Evolutionary conservation across 2,888 invertebrate species (phyloP).

Genomic region (Arrhopalites spinosus): DNA sequence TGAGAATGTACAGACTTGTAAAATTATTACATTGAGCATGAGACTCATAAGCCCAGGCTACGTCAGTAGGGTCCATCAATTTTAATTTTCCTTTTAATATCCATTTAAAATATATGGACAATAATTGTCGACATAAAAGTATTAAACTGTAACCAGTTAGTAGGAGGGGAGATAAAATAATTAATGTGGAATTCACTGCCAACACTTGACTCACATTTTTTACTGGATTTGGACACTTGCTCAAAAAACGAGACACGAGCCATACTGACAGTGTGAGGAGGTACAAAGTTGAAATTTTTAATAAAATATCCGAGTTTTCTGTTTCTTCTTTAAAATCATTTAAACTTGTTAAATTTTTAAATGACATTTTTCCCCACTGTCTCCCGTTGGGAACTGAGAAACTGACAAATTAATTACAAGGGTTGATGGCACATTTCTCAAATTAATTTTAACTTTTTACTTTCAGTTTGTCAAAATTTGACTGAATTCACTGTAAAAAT

Average conservation of each 20-base stretch:
- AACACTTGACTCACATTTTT: neutral
- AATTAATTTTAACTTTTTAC: no score
- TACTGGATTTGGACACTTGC: neutral
- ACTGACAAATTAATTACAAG: no score
- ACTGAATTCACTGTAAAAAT: no score
- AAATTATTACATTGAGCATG: constrained; percentile 49
- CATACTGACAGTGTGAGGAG: neutral
- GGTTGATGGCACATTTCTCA: no score
- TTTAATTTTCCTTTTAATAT: neutral
- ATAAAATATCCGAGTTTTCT: no score
- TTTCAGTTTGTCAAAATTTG: no score
- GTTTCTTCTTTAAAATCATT: no score
- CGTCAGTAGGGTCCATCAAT: constrained; percentile 36
- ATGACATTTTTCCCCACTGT: no score
- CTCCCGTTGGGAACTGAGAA: no score
- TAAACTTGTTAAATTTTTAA: no score
- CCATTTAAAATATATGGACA: neutral
- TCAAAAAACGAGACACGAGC: neutral
- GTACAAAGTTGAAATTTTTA: neutral
- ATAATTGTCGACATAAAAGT: neutral
- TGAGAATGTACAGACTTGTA: constrained; percentile 49
- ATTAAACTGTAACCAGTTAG: neutral
- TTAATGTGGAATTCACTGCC: neutral
- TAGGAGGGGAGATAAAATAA: neutral
- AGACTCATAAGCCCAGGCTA: constrained; percentile 46